Evolutionary conservation across 2,888 invertebrate species (phyloP).

Genomic region (Acrobasis repandana): DNA sequence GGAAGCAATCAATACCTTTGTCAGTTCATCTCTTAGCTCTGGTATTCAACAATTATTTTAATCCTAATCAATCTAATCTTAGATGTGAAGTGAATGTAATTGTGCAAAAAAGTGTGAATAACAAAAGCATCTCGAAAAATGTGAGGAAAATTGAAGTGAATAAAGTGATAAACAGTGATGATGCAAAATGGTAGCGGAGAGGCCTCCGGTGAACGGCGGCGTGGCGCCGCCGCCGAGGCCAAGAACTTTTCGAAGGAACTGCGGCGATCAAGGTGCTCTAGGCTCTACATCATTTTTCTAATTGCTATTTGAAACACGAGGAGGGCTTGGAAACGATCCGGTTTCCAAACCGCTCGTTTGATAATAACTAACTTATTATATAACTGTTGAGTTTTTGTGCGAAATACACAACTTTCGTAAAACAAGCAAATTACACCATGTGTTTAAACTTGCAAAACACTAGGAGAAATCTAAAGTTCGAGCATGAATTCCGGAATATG

Average conservation of each 20-base stretch:
- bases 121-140: conserved; percentile 21
- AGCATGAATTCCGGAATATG: background rate
- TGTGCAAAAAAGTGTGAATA: conserved; percentile 40
- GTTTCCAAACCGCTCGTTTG: conserved; percentile 1
- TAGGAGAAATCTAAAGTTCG: background rate
- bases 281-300: conserved; percentile 32
- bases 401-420: conserved; percentile 12
- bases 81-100: conserved; percentile 34
- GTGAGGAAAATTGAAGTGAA: conserved; percentile 46
- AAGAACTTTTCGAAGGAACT: conserved; percentile 79
- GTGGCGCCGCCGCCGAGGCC: conserved; percentile 70
- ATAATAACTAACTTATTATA: background rate
- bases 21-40: conserved; percentile 17
- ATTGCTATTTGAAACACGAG: conserved; percentile 8
- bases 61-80: conserved; percentile 12
- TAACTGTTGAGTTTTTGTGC: conserved; percentile 11
- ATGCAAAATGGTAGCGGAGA: conserved; percentile 78
- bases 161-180: conserved; percentile 58
- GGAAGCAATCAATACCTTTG: conserved; percentile 26
- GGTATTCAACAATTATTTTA: conserved; percentile 25
- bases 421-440: conserved; percentile 15
- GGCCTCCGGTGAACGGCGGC: conserved; percentile 69
- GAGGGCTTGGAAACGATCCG: conserved; percentile 3
- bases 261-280: conserved; percentile 82
- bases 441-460: conserved; percentile 7